Base-by-base conservation (phyloP, 2,888 invertebrate genomes). In the Rotaria magnacalcarata region DNA sequence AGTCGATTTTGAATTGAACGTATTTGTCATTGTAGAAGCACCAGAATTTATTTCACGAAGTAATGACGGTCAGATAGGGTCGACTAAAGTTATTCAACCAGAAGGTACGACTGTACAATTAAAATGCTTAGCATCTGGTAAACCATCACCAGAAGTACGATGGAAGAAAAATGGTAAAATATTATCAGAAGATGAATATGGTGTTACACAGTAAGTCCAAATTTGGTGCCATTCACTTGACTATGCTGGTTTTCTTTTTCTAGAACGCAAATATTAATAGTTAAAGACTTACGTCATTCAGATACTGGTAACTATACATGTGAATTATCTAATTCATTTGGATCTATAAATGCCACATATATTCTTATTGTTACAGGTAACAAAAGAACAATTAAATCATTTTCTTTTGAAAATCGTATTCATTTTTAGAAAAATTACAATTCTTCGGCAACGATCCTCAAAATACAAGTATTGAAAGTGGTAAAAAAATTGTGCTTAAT, bases 231-330 rank as follows among this genome's bases (percentile, higher is more conserved):
- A n/a, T 80, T 43, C 0, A 80, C 14, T 43, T 8, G 3, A 47
- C 5, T 41, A 27, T 27, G 6, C 47, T 47, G 19, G 14, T 11
- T 47, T 47, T 4, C 3, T 47, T 24, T 47, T 80, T 80, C 5
- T 47, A 80, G 80, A 80, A 80, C 10, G 24, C 80, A 80, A 34
- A 47, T 80, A 80, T 80, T 80, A 80, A 47, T 47, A 24, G 24
- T 80, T 80, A 80, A 80, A 80, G 80, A 80, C 14, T 47, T 80
- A 47, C 80, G 80, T 80, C 43, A 80, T 5, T 80, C 80, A 14
- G 80, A 80, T 80, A 80, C 80, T 21, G 80, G 80, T 4, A 80
- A 80, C 47, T 80, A 80, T 80, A 80, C 80, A 80, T 80, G 80
- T 80, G 80, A 80, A 80, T 4, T 80, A 43, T 80, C n/a, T 11